A percentile compares a stretch with the other conserved stretches of the same genome.
Evolutionary conservation across 2,888 invertebrate species (phyloP).

Genomic region (Platycheirus rosarum): DNA sequence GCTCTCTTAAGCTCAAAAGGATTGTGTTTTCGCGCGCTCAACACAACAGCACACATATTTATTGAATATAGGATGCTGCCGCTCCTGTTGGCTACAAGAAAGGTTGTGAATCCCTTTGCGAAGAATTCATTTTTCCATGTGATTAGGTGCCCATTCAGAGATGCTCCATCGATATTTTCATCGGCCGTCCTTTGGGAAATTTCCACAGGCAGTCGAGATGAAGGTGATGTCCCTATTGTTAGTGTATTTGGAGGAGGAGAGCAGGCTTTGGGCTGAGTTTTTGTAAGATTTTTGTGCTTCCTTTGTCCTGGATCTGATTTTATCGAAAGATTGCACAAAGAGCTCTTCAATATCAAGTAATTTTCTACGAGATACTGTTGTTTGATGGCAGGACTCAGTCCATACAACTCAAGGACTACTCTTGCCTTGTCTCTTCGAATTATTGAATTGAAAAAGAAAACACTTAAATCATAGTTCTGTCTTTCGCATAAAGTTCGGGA

Average conservation of each 20-base stretch:
- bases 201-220: slow-evolving; percentile 4
- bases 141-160: slow-evolving; percentile 69
- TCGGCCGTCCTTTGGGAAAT: slow-evolving; percentile 32
- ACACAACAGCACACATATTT: background rate
- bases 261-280: too few species aligned
- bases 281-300: too few species aligned
- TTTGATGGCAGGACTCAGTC: slow-evolving; percentile 4
- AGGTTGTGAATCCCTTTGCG: slow-evolving; percentile 18
- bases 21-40: slow-evolving; percentile 22
- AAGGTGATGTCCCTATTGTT: too few species aligned
- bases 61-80: background rate
- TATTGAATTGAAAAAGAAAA: slow-evolving; percentile 46
- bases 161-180: slow-evolving; percentile 44
- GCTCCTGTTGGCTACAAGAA: background rate
- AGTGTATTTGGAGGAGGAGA: too few species aligned
- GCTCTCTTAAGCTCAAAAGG: slow-evolving; percentile 2
- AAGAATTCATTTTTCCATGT: slow-evolving; percentile 69
- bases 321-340: slow-evolving; percentile 31
- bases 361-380: slow-evolving; percentile 33
- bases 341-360: slow-evolving; percentile 30
- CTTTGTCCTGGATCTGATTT: slow-evolving; percentile 39
- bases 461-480: slow-evolving; percentile 31
- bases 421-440: slow-evolving; percentile 1
- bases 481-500: slow-evolving; percentile 5
- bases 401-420: slow-evolving; percentile 11